Evolutionary conservation across 2,888 invertebrate species (phyloP), one percentile per base, ranked within the genome.

Genomic region (Sarcophaga variegata): DNA sequence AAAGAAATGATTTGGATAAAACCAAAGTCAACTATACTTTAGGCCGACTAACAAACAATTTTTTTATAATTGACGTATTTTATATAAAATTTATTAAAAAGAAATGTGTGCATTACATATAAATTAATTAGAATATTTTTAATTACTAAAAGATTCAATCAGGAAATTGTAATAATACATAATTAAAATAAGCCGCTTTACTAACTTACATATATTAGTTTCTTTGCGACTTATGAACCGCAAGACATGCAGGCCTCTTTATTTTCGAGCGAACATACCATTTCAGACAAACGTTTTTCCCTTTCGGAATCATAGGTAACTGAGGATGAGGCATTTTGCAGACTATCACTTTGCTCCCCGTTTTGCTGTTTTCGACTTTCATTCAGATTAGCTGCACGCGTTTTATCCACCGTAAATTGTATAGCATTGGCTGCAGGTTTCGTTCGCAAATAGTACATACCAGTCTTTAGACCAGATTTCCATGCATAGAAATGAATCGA

Each of bases 401-500:
- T 94, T 92, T 99, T 99, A 93, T 99, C 98, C 0, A 99, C 98
- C 0, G 99, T 99, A 93, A 99, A 99, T 92, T 99, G 98, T 89
- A 99, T 98, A 6, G 99, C 98, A 93, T 97, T 97, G 2, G 97
- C 98, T 0, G 99, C 99, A 8, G 99, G 98, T 92, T 98, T 99
- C 0, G 99, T 99, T 74, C 99, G 95, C 88, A 99, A 94, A 93
- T 99, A 99, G 93, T 99, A 99, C 99, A 99, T 99, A 75, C 99
- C 99, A 2, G 99, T 99, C 94, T 99, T 99, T 83, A 99, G 94
- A 4, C 99, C 99, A 94, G 96, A 95, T 94, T 97, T 97, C 99
- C 99, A 99, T 0, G 97, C 98, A 93, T 98, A 97, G 93, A 99
- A 99, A 94, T 99, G 99, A 96, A 99, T 99, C 2, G 99, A 99